phyloP scores from a whole-genome alignment of 2,888 invertebrate genomes.

The Xestoiulus laeticollis region DNA sequence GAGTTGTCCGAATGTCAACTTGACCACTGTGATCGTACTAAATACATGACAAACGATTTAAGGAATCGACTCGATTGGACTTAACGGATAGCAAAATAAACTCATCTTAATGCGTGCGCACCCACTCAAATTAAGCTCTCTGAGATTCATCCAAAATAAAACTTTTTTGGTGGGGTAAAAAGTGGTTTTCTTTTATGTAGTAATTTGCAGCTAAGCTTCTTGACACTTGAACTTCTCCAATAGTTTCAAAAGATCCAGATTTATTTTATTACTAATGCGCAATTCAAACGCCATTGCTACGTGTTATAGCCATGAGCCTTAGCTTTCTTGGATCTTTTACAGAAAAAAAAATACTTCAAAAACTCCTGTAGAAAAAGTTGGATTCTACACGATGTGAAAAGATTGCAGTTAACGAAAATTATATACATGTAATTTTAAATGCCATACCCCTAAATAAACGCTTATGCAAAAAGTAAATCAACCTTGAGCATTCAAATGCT shows the following conservation, averaged over 20 bases:
- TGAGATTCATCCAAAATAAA: not conserved
- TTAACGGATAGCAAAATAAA: not conserved
- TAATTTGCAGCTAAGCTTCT: not conserved
- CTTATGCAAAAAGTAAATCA: no score
- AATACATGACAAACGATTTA: constrained; percentile 30
- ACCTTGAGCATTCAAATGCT: no score
- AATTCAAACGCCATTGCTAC: not conserved
- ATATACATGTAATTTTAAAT: no score
- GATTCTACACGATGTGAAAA: no score
- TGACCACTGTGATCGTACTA: not conserved
- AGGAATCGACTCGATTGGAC: constrained; percentile 20
- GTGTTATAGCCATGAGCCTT: not conserved
- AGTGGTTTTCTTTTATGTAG: not conserved
- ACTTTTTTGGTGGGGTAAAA: not conserved
- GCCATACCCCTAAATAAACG: no score
- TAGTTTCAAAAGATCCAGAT: not conserved
- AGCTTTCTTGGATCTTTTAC: not conserved
- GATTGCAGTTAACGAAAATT: not conserved
- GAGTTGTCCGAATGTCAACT: constrained; percentile 20
- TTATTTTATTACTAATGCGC: not conserved
- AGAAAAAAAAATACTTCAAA: not conserved
- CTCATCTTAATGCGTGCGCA: constrained; percentile 7
- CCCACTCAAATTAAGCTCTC: not conserved
- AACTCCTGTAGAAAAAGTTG: not conserved
- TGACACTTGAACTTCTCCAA: not conserved